A percentile compares a stretch with the other conserved stretches of the same genome.
These are phyloP conservation scores for Chloebia gouldiae DNA, from an alignment of 2,113 vertebrate species.

Conservation along the genomic window DNA sequence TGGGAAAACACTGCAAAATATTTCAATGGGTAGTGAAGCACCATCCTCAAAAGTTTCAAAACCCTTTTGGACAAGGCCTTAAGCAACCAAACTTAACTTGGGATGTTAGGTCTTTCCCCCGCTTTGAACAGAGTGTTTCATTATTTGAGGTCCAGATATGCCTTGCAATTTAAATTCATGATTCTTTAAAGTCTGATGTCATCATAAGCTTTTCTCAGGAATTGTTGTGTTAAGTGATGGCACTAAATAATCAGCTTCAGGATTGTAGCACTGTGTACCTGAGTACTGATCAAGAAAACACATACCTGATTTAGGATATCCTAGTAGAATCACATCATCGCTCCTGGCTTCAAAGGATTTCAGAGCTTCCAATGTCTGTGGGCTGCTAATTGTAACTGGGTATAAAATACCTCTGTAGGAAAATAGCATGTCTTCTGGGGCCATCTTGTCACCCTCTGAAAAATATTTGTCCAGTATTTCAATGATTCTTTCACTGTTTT, in stretches of 20 bases:
- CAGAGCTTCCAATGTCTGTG: slow-evolving; percentile 26
- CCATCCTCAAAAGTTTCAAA: neutral
- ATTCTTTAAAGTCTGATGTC: neutral
- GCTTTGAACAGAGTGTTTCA: neutral
- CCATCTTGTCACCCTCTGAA: neutral
- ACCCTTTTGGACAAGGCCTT: neutral
- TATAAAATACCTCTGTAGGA: slow-evolving; percentile 3
- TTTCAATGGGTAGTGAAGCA: neutral
- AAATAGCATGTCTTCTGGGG: neutral
- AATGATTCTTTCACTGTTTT: neutral
- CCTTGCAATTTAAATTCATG: neutral
- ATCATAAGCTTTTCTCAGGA: neutral
- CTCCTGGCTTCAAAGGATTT: slow-evolving; percentile 34
- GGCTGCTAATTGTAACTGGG: neutral
- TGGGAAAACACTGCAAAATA: neutral
- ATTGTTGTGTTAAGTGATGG: neutral
- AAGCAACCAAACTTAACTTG: neutral
- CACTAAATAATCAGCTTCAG: neutral
- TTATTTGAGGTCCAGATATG: neutral
- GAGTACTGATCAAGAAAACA: neutral
- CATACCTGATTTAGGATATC: slow-evolving; percentile 80
- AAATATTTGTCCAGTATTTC: neutral
- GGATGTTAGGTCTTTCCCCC: neutral
- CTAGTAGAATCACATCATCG: slow-evolving; percentile 56
- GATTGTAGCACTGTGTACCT: neutral